Evolutionary conservation across 2,113 vertebrate species (phyloP).

Genomic region (Pteruthius melanotis): DNA sequence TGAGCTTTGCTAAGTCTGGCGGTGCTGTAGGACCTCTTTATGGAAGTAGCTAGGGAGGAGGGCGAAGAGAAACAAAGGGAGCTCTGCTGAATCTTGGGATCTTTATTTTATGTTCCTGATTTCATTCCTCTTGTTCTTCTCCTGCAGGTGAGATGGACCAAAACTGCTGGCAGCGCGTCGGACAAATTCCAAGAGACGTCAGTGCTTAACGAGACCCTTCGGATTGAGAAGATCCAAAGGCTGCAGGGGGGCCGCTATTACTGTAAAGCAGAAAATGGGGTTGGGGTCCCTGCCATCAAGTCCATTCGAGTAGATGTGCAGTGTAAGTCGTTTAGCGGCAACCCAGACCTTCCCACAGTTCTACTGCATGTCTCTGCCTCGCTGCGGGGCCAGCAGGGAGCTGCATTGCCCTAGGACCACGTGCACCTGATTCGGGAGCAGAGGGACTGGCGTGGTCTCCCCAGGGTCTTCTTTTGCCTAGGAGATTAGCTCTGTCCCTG

Average conservation of each 20-base stretch:
- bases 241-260: constrained; percentile 98
- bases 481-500: background rate
- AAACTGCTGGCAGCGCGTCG: constrained; percentile 92
- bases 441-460: background rate
- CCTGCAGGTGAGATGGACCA: constrained; percentile 93
- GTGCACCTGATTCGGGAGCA: background rate
- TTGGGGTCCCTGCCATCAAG: constrained; percentile 98
- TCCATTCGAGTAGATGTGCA: constrained; percentile 99
- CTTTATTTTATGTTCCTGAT: background rate
- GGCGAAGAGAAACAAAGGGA: background rate
- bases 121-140: background rate
- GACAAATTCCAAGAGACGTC: constrained; percentile 99
- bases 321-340: constrained; percentile 86
- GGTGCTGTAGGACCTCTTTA: background rate
- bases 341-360: constrained; percentile 69
- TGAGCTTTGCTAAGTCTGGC: background rate
- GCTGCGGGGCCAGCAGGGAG: constrained; percentile 2
- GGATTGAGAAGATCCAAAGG: constrained; percentile 89
- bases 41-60: background rate
- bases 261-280: constrained; percentile 99
- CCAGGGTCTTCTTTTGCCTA: background rate
- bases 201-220: constrained; percentile 95
- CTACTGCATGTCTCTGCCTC: constrained; percentile 36
- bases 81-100: background rate
- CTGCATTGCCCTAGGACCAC: constrained; percentile 42